Evolutionary conservation across 2,888 invertebrate species (phyloP).

Genomic region (Andrena flavipes): DNA sequence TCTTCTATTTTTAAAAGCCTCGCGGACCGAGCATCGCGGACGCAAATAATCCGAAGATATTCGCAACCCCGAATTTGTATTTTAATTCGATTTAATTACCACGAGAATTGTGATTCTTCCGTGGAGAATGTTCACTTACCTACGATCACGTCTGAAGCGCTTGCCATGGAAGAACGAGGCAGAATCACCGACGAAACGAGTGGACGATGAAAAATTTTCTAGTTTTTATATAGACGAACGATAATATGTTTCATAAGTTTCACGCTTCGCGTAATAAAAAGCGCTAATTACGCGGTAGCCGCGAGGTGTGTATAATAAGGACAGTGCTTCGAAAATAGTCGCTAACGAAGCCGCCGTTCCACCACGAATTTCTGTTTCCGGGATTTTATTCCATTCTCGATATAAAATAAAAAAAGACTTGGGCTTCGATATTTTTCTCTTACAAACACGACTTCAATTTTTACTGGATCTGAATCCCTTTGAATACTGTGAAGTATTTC

Average conservation of each 20-base stretch:
- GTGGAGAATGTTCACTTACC: too few species aligned
- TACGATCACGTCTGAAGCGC: too few species aligned
- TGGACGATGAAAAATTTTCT: background rate
- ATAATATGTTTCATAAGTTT: background rate
- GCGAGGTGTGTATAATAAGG: conserved; percentile 12
- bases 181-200: background rate
- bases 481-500: background rate
- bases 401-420: conserved; percentile 8
- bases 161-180: background rate
- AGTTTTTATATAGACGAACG: background rate
- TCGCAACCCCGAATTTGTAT: too few species aligned
- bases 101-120: background rate
- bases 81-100: background rate
- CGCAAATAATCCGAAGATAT: too few species aligned
- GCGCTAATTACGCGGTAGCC: conserved; percentile 27
- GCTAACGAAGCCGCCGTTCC: conserved; percentile 40
- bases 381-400: conserved; percentile 6
- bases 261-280: conserved; percentile 7
- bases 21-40: too few species aligned
- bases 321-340: conserved; percentile 26
- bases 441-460: background rate
- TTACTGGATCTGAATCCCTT: background rate
- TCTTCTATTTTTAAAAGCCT: background rate
- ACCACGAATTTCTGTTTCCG: conserved; percentile 24
- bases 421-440: conserved; percentile 2